A percentile compares a stretch with the other conserved stretches of the same genome.
Conservation (phyloP, 2,797 vertebrate genomes). For the Argentina silus region DNA sequence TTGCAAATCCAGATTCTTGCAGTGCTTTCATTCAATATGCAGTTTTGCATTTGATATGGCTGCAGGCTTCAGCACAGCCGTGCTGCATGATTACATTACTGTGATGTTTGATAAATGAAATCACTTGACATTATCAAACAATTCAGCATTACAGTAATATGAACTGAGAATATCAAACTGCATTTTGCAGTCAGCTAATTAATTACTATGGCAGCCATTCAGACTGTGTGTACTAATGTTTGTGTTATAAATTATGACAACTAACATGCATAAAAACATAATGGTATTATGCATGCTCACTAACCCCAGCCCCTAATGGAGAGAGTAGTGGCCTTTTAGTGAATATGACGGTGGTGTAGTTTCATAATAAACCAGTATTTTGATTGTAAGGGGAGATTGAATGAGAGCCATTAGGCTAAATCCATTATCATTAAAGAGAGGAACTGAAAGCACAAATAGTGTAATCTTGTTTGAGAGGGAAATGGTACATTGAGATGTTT, state of each 20-base stretch:
- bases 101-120: constrained; percentile 66
- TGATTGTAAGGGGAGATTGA: constrained; percentile 34
- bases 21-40: constrained; percentile 66
- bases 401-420: background rate
- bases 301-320: constrained; percentile 24
- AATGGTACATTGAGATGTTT: constrained; percentile 1
- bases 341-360: constrained; percentile 21
- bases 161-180: constrained; percentile 60
- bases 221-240: constrained; percentile 42
- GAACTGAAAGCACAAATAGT: background rate
- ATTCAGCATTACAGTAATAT: constrained; percentile 59
- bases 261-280: constrained; percentile 37
- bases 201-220: constrained; percentile 54
- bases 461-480: background rate
- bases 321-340: constrained; percentile 44
- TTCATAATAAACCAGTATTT: constrained; percentile 20
- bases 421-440: background rate
- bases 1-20: constrained; percentile 70
- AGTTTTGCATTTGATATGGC: constrained; percentile 69
- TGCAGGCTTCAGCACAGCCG: constrained; percentile 51
- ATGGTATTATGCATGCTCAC: constrained; percentile 44
- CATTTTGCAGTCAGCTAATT: constrained; percentile 68
- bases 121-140: constrained; percentile 76
- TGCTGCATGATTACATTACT: constrained; percentile 65
- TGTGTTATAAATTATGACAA: constrained; percentile 47